Evolutionary conservation across 2,888 invertebrate species (phyloP), one percentile per base, ranked within the genome.

Genomic region (Camponotus fellah): DNA sequence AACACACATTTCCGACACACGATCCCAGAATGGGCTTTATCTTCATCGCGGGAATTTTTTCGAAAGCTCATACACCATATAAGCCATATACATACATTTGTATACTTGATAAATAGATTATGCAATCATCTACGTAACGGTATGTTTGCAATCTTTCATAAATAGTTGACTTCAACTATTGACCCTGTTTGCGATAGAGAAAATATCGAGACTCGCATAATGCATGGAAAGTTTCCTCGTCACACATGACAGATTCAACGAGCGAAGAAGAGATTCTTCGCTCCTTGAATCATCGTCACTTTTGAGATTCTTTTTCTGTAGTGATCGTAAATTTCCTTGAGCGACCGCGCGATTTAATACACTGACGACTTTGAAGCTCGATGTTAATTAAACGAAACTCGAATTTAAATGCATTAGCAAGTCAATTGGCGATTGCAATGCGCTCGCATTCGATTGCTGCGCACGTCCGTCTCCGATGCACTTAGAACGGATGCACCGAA

Each of bases 401-500:
- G 62, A 60, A 69, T 64, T 40, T 74, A 76, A 83, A 62, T 62
- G 32, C 58, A 82, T 85, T 87, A 87, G 68, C 80, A 84, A 90
- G 85, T 87, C 91, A 90, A 88, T 88, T 89, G 88, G 82, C 77
- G 83, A 85, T 86, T 83, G 72, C 49, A 34, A 37, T 26, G 34
- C 32, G n/a, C 40, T 75, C 9, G 43, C 53, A 62, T 85, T 90
- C 64, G 34, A 80, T 75, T 21, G 56, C 83, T 2, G 26, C 34
- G 66, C 83, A 79, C 86, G 83, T 80, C 40, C 60, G 6, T 26
- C 17, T 56, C 17, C 80, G 32, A 46, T 34, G 66, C 21, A 43
- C 14, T 9, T 46, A 4, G 43, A 46, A 65, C 17, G 43, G 49
- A 53, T 58, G 53, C 56, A 6, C 32, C 62, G 34, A 32, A 17